Evolutionary conservation across 2,888 invertebrate species (phyloP), one percentile per base, ranked within the genome.

Genomic region (Erebia ligea): DNA sequence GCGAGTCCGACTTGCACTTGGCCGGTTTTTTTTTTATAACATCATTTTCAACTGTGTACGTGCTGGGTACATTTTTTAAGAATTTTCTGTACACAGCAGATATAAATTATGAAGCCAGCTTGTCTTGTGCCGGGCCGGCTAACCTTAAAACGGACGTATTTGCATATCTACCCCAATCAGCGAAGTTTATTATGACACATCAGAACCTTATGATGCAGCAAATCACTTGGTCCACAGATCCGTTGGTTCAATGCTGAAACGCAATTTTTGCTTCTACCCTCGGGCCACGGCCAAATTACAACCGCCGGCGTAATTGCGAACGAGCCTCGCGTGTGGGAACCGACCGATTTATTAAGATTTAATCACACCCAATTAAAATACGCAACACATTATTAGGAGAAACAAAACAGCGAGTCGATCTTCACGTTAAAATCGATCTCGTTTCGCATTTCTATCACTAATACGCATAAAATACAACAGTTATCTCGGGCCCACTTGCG

Each of bases 261-360:
- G 77, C 86, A 90, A 91, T 92, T 92, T 89, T 82, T 84, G 82
- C 82, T 78, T 83, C 81, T 84, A 76, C 89, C 91, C 90, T 75
- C 84, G 80, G 88, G 91, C 84, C 81, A 86, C 84, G 81, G 80
- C 83, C 87, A 88, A 92, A 91, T 90, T 91, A 87, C 88, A 85
- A 87, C 89, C 86, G 86, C 79, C 86, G 84, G 86, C 85, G 84
- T 89, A 91, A 92, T 92, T 92, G 86, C 87, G 84, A 83, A 79
- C 79, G 81, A 76, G 80, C 80, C 78, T 76, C 87, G 88, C 88
- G 86, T 88, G 89, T 88, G 87, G 88, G 87, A 90, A 91, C 85
- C 86, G 85, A 78, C 86, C 90, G 88, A 90, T 90, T 90, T 90
- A 91, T 92, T 90, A 90, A 90, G 89, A 91, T 91, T 92, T 91